phyloP scores from a whole-genome alignment of 2,797 vertebrate species.

The Chloroceryle amazona region DNA sequence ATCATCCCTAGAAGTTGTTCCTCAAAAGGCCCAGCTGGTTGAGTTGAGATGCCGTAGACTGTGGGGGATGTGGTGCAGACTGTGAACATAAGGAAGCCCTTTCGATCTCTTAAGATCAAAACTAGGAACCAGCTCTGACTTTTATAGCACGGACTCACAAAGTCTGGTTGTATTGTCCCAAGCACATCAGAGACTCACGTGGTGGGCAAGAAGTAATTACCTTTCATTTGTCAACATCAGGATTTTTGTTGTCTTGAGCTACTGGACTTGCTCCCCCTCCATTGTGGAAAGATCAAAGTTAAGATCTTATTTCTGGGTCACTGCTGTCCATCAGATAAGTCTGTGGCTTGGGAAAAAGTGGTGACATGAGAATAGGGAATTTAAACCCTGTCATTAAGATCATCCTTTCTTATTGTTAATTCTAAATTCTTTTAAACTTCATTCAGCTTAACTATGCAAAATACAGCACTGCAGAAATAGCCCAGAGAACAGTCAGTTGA shows the following conservation, averaged over 20 bases:
- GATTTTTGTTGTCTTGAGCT: slow-evolving; percentile 53
- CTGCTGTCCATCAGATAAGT: slow-evolving; percentile 63
- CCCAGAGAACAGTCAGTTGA: not conserved
- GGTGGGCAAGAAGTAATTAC: slow-evolving; percentile 25
- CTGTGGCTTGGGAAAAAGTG: slow-evolving; percentile 45
- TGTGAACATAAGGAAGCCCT: not conserved
- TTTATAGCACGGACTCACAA: not conserved
- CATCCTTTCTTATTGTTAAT: slow-evolving; percentile 59
- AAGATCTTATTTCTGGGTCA: slow-evolving; percentile 61
- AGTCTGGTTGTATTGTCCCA: not conserved
- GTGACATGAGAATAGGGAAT: slow-evolving; percentile 19
- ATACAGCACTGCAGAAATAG: not conserved
- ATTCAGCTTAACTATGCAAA: slow-evolving; percentile 35
- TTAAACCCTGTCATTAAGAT: slow-evolving; percentile 55
- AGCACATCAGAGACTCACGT: not conserved
- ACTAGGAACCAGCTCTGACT: not conserved
- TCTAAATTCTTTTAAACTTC: slow-evolving; percentile 68
- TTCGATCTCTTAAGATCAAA: not conserved
- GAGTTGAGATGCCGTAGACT: not conserved
- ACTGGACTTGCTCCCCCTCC: not conserved
- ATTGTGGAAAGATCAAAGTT: slow-evolving; percentile 43
- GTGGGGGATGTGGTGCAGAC: not conserved
- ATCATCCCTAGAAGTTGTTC: not conserved
- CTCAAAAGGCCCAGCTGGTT: not conserved
- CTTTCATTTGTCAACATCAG: slow-evolving; percentile 41